phyloP scores from a whole-genome alignment of 1,140 invertebrate genomes.

The Hyphantria cunea region DNA sequence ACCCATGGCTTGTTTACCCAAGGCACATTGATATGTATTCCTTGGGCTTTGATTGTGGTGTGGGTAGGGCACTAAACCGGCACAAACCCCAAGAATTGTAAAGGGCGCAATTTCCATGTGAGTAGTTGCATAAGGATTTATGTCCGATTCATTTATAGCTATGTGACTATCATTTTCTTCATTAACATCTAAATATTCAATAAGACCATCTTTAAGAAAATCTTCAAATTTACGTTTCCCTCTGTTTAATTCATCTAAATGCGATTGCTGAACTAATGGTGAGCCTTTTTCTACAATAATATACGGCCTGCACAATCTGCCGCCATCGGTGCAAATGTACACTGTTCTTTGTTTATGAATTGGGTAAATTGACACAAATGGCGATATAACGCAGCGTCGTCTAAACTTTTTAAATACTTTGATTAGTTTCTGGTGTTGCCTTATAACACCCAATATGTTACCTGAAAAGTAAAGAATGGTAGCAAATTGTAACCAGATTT shows the following conservation, averaged over 20 bases:
- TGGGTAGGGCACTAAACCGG: constrained; percentile 98
- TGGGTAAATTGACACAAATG: constrained; percentile 97
- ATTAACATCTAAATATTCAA: constrained; percentile 99
- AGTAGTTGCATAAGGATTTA: constrained; percentile 89
- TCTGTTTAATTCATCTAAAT: constrained; percentile 92
- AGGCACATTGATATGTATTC: constrained; percentile 99
- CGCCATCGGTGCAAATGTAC: constrained; percentile 98
- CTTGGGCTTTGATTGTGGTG: constrained; percentile 99
- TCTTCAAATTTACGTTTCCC: constrained; percentile 95
- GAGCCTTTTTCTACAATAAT: constrained; percentile 93
- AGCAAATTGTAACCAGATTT: too few species aligned
- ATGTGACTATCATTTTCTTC: constrained; percentile 99
- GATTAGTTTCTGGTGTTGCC: constrained; percentile 88
- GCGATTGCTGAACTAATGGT: constrained; percentile 88
- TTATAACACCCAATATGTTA: constrained; percentile 93
- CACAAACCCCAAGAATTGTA: constrained; percentile 97
- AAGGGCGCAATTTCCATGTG: constrained; percentile 99
- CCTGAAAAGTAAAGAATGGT: constrained; percentile 62
- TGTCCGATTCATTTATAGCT: constrained; percentile 93
- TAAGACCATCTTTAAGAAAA: constrained; percentile 94
- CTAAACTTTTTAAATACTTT: constrained; percentile 91
- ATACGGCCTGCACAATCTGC: constrained; percentile 97
- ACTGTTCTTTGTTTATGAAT: constrained; percentile 94
- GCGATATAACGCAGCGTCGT: constrained; percentile 91
- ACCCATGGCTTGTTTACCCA: constrained; percentile 99